Evolutionary conservation across 2,888 invertebrate species (phyloP), one percentile per base, ranked within the genome.

Genomic region (Cosmia trapezina): DNA sequence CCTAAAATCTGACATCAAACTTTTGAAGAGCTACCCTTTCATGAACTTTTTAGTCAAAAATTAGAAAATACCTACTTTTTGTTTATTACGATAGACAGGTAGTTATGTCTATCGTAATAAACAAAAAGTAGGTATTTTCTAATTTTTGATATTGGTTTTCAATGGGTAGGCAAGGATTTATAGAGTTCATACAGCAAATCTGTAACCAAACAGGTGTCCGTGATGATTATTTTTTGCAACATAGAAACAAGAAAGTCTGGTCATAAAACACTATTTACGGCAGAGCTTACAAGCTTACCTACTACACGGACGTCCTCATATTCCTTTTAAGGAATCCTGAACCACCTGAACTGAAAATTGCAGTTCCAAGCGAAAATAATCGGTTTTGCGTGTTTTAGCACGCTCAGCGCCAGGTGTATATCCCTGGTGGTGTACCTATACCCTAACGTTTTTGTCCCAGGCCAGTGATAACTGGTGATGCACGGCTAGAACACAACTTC

Each of bases 191-290:
- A 66, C 64, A 43, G 61, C 19, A 65, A 51, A 80, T 65, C 43
- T 65, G 56, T 77, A 67, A 43, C 82, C 87, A 85, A 85, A 86
- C 86, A 85, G 57, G 33, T 53, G 37, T 67, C 67, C 64, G 49
- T 59, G 68, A 53, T 69, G 60, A 68, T 64, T 64, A 64, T 78
- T 72, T 79, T 81, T 78, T 77, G 80, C 70, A 80, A 70, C 74
- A 76, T 71, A 75, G 74, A 76, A 77, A 81, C 79, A 60, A 79
- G 62, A 81, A 78, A 67, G 47, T 64, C 78, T 54, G 78, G 83
- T 82, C 71, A 54, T 62, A 67, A 81, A 75, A 76, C 65, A 84
- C 45, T 66, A 72, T 73, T 75, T 73, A 68, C 62, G 70, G 37
- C 59, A 33, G 64, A 76, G 43, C 56, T 57, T 60, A 64, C 37